These are phyloP conservation scores for Entosphenus tridentatus DNA, from an alignment of 2,113 vertebrate species.

Conservation along the genomic window DNA sequence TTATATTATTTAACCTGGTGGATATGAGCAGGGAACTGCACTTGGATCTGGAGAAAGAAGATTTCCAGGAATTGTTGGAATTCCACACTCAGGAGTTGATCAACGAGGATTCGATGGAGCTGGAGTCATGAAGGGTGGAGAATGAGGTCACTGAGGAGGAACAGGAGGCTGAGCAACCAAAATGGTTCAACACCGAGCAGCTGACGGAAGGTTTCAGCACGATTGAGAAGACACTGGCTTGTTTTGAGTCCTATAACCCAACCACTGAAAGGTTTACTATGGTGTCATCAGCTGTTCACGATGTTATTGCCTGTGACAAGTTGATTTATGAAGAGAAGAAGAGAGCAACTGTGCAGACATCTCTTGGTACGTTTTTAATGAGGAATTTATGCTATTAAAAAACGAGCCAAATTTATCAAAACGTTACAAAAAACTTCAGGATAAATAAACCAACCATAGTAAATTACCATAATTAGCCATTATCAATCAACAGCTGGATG, in stretches of 20 bases:
- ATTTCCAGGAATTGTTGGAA: background rate
- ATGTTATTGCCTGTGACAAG: background rate
- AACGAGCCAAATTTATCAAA: too few species aligned
- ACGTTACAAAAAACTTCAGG: too few species aligned
- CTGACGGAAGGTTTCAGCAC: background rate
- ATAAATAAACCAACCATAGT: too few species aligned
- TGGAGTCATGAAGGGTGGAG: background rate
- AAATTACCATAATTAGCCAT: too few species aligned
- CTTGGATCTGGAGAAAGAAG: background rate
- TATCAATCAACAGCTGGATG: too few species aligned
- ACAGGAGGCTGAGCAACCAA: background rate
- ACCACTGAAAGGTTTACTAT: background rate
- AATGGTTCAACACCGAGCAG: background rate
- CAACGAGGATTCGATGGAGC: background rate
- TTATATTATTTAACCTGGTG: background rate
- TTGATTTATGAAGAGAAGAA: conserved; percentile 5
- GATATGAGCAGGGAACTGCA: background rate
- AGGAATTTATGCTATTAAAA: too few species aligned
- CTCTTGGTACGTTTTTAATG: background rate
- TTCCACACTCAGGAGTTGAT: background rate
- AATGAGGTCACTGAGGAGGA: background rate
- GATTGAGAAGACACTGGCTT: background rate
- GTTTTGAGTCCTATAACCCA: background rate
- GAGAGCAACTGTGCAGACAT: background rate
- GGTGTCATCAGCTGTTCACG: background rate